Base-by-base conservation (phyloP, 2,797 vertebrate genomes). In the Chromis chromis region DNA sequence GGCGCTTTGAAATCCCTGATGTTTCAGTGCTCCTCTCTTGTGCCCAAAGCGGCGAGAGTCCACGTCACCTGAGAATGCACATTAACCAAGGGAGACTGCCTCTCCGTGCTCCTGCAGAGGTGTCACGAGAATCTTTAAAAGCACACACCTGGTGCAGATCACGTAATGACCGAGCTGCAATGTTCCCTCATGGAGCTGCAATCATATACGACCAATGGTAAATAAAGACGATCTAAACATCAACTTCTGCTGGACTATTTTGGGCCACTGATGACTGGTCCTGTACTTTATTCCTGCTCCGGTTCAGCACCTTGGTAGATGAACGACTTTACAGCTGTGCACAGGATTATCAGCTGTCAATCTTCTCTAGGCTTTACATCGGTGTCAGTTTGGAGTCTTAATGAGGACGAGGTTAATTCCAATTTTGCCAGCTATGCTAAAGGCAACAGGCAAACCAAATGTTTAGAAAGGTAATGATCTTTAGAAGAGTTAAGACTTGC, bases 391-490 rank as follows among this genome's bases (percentile, higher is more conserved):
- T 59, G 3, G 24, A 42, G 61, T 61, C 72, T 50, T 27, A 8
- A 52, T 31, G 27, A 74, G 55, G 52, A 82, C 49, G 44, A 46
- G 24, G 59, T 54, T 44, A 19, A 46, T 70, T 60, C 53, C 11
- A n/a, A 4, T 16, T 62, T 69, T 19, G 28, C 21, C 64, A 49
- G 60, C 55, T 39, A 21, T 59, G 48, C 54, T 60, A 28, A 83
- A 70, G 61, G 24, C 21, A 62, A 58, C 36, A 49, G 24, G 42
- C 54, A 44, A 56, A 59, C 44, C 24, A 56, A 70, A 66, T 72
- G 19, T 87, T 88, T 81, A 65, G 64, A 72, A 40, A 50, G 62
- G 48, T 48, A 16, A 65, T 0, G 61, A 17, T 46, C 54, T 16
- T 46, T 19, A 33, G 59, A 68, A 54, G 40, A 60, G 57, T 65